These are phyloP conservation scores for Eulacestoma nigropectus DNA, from an alignment of 2,113 vertebrate genomes.

Conservation along the genomic window DNA sequence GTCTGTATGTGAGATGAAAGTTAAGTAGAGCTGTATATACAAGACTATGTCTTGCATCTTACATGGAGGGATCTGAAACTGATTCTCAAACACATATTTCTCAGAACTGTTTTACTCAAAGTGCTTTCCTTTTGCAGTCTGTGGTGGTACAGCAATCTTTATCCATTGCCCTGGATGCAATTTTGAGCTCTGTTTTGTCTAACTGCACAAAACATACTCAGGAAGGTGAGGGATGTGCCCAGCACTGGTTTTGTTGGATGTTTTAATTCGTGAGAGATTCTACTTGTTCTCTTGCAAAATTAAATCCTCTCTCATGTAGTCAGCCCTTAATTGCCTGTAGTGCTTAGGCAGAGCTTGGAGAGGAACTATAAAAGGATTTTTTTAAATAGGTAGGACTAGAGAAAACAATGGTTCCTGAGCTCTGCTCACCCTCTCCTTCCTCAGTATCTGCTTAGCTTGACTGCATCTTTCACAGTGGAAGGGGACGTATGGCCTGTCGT, in stretches of 20 bases:
- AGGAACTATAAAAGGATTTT: not conserved
- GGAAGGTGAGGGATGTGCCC: not conserved
- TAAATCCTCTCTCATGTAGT: not conserved
- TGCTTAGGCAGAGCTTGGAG: not conserved
- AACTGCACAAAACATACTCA: not conserved
- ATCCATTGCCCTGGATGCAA: not conserved
- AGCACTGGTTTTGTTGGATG: not conserved
- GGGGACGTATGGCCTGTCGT: rapidly evolving
- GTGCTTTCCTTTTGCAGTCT: not conserved
- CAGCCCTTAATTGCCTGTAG: not conserved
- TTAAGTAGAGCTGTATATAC: not conserved
- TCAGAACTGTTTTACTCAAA: not conserved
- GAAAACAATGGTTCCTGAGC: not conserved
- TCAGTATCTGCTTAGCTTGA: not conserved
- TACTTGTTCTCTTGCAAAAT: not conserved
- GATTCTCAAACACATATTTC: not conserved
- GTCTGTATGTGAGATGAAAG: not conserved
- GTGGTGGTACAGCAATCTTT: not conserved
- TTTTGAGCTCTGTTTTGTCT: not conserved
- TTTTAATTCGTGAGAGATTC: not conserved
- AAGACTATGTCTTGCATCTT: not conserved
- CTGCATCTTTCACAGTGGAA: not conserved
- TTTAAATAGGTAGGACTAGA: not conserved
- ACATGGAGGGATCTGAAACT: not conserved
- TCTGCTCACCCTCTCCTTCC: not conserved